Evolutionary conservation across 2,797 vertebrate genomes (phyloP).

Genomic region (Acanthiza pusilla): DNA sequence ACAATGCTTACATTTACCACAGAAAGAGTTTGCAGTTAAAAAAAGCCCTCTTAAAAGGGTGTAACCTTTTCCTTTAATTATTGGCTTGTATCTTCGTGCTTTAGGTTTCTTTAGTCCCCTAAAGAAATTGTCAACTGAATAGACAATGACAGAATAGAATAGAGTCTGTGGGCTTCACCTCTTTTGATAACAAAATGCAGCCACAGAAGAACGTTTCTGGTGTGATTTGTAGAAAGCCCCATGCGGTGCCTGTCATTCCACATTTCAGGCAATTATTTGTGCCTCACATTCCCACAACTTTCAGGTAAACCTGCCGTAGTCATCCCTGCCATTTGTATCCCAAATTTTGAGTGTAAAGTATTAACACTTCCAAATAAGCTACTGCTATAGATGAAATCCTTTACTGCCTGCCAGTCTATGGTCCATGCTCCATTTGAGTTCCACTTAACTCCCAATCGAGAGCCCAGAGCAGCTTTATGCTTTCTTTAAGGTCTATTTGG

Average conservation of each 20-base stretch:
- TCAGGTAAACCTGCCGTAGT: background rate
- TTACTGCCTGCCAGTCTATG: background rate
- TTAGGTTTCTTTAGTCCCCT: background rate
- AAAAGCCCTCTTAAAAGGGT: background rate
- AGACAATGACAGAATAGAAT: too few species aligned
- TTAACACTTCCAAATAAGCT: background rate
- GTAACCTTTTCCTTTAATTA: constrained; percentile 1
- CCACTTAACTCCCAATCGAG: background rate
- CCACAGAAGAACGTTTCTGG: background rate
- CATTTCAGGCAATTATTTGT: background rate
- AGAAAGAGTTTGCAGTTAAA: background rate
- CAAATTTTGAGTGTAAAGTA: background rate
- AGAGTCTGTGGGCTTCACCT: background rate
- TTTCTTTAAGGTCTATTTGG: background rate
- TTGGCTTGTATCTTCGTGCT: background rate
- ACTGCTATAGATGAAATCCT: background rate
- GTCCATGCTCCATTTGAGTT: background rate
- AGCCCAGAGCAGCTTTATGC: background rate
- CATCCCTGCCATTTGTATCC: background rate
- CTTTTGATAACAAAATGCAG: background rate
- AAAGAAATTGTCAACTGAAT: background rate
- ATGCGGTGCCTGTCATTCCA: background rate
- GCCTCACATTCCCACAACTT: background rate
- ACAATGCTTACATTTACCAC: background rate
- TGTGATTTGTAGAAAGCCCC: background rate